phyloP scores from a whole-genome alignment of 2,113 vertebrate species.

The Xiphophorus couchianus region DNA sequence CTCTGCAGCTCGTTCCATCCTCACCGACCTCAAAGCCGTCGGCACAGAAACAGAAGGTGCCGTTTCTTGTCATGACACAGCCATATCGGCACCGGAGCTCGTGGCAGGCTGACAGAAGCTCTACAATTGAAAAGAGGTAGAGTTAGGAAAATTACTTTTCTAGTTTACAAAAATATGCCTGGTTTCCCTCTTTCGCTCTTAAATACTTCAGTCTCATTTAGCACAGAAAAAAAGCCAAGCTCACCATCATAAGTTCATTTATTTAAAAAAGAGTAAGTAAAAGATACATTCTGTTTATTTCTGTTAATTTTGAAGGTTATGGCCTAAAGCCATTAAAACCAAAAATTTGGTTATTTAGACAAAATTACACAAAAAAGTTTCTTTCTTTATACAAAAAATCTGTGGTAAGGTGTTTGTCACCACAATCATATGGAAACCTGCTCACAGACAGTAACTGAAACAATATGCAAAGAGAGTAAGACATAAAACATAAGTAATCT shows the following conservation, averaged over 20 bases:
- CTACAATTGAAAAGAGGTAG: slow-evolving; percentile 70
- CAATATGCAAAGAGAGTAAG: no score
- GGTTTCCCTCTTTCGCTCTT: slow-evolving; percentile 7
- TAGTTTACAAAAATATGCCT: slow-evolving; percentile 51
- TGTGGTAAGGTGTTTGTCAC: no score
- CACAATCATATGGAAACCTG: no score
- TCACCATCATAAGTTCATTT: no score
- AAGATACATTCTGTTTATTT: no score
- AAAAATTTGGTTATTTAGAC: neutral
- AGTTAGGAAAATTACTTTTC: slow-evolving; percentile 52
- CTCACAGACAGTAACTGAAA: no score
- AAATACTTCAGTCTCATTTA: slow-evolving; percentile 29
- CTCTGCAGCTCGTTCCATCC: slow-evolving; percentile 90
- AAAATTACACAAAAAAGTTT: neutral
- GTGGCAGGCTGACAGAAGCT: slow-evolving; percentile 90
- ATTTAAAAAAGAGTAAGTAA: no score
- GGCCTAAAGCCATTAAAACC: neutral
- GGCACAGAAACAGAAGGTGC: slow-evolving; percentile 89
- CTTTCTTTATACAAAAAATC: no score
- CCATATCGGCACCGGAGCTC: slow-evolving; percentile 89
- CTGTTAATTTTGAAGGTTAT: no score
- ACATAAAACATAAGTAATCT: no score
- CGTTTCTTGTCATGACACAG: slow-evolving; percentile 90
- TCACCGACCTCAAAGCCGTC: slow-evolving; percentile 88
- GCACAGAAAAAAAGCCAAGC: neutral